Percentiles rank a stretch among this genome's conserved stretches.
phyloP scores from a whole-genome alignment of 2,797 vertebrate species.

The Silurus lanzhouensis region DNA sequence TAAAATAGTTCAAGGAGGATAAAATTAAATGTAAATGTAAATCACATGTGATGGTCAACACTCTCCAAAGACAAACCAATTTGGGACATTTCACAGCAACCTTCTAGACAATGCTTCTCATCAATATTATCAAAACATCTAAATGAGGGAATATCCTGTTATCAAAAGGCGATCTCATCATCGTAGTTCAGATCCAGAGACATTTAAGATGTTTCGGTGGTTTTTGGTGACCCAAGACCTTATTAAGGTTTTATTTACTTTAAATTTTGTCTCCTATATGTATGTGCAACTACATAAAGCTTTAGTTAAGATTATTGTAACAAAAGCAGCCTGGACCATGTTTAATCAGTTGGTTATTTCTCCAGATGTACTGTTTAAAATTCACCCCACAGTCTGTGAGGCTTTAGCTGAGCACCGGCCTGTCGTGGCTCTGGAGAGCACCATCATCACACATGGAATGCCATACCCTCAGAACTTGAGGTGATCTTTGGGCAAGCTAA shows the following conservation, averaged over 20 bases:
- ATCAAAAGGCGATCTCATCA: background rate
- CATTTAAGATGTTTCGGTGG: background rate
- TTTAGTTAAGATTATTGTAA: background rate
- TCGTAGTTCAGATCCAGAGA: background rate
- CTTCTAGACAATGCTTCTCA: background rate
- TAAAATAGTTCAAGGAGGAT: background rate
- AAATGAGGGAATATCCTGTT: background rate
- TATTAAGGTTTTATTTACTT: background rate
- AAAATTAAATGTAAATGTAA: background rate
- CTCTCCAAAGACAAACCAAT: background rate
- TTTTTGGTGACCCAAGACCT: background rate
- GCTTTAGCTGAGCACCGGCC: slow-evolving; percentile 79
- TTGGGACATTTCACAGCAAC: background rate
- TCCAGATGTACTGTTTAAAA: slow-evolving; percentile 75
- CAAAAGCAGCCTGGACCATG: background rate
- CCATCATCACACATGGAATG: slow-evolving; percentile 92
- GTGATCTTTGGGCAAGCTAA: slow-evolving; percentile 59
- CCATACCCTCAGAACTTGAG: slow-evolving; percentile 88
- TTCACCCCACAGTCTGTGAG: slow-evolving; percentile 79
- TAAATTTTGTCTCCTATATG: background rate
- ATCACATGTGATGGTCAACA: background rate
- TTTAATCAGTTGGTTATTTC: slow-evolving; percentile 35
- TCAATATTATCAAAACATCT: background rate
- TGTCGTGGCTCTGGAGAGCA: slow-evolving; percentile 88
- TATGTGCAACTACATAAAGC: background rate